A percentile compares a stretch with the other conserved stretches of the same genome.
Evolutionary conservation across 1,140 invertebrate species (phyloP).

Genomic region (Cyphomyrmex costatus): DNA sequence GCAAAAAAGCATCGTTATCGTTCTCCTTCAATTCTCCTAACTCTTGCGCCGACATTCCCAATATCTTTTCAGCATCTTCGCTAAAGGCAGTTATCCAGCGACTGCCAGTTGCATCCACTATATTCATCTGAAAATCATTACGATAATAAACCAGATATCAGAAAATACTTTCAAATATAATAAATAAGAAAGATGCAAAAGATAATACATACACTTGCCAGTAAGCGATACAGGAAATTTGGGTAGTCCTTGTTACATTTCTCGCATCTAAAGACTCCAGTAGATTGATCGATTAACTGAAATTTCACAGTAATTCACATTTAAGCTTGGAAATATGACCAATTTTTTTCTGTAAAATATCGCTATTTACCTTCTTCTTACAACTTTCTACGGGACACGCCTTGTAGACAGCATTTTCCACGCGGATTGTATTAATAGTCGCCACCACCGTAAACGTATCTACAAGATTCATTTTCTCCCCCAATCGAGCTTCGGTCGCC

Average conservation of each 20-base stretch:
- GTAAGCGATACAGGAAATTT: conserved; percentile 95
- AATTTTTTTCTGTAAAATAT: conserved; percentile 2
- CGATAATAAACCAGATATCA: conserved; percentile 54
- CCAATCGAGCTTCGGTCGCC: conserved; percentile 89
- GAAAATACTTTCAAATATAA: not conserved
- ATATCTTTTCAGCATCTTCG: conserved; percentile 93
- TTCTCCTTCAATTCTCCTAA: conserved; percentile 91
- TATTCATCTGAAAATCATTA: conserved; percentile 88
- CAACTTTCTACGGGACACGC: conserved; percentile 95
- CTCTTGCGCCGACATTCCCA: conserved; percentile 93
- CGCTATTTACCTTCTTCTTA: conserved; percentile 93
- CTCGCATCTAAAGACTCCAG: conserved; percentile 96
- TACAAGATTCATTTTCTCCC: conserved; percentile 89
- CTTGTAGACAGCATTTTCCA: conserved; percentile 95
- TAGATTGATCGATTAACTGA: conserved; percentile 93
- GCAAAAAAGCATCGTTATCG: conserved; percentile 88
- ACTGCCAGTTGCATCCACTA: conserved; percentile 93
- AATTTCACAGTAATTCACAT: conserved; percentile 40
- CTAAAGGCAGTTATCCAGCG: conserved; percentile 97
- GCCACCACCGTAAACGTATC: conserved; percentile 93
- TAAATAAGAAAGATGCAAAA: not conserved
- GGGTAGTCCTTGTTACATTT: conserved; percentile 95
- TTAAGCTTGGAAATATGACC: not conserved
- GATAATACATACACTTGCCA: conserved; percentile 90
- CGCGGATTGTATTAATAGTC: conserved; percentile 90